Evolutionary conservation across 2,113 vertebrate genomes (phyloP), one percentile per base, ranked within the genome.

Genomic region (Piprites chloris): DNA sequence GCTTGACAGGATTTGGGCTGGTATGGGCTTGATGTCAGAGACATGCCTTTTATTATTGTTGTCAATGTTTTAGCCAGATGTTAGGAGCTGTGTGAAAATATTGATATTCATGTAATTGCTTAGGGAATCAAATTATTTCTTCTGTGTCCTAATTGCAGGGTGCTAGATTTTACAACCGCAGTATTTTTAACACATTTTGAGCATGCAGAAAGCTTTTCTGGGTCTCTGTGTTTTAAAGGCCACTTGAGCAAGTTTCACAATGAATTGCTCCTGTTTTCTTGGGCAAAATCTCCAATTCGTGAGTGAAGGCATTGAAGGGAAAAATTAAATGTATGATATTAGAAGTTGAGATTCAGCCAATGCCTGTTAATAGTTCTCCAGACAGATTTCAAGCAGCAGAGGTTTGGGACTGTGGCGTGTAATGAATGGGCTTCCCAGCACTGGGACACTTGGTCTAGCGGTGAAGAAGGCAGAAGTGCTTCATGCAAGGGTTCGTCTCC

Each of bases 101-200:
- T 8, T 32, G 32, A 49, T 50, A 19, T 15, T 65, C 7, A 2
- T 39, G 2, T 47, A 50, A 30, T 10, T 62, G 24, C 9, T 1
- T 30, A 50, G 23, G 9, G 33, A 74, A 78, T 35, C 17, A 46
- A 11, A 15, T 32, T 5, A 20, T 11, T 63, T 44, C 11, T 62
- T 24, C 53, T 42, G 0, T 61, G 30, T 65, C 30, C 20, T 12
- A 9, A 4, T 52, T 81, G 47, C 15, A 46, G 9, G 39, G 9
- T 28, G 15, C 10, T 68, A 58, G 42, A 59, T 59, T 68, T 75
- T 63, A 22, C 24, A 59, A 0, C 12, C 63, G 63, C 7, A n/a
- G 0, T 49, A 15, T 67, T 56, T 88, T 78, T 47, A 16, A 50
- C 0, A 0, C 11, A 3, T 30, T 81, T 77, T 68, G 23, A 17